These are phyloP conservation scores for Orchesella cincta DNA, from an alignment of 1,140 invertebrate species.

Conservation along the genomic window DNA sequence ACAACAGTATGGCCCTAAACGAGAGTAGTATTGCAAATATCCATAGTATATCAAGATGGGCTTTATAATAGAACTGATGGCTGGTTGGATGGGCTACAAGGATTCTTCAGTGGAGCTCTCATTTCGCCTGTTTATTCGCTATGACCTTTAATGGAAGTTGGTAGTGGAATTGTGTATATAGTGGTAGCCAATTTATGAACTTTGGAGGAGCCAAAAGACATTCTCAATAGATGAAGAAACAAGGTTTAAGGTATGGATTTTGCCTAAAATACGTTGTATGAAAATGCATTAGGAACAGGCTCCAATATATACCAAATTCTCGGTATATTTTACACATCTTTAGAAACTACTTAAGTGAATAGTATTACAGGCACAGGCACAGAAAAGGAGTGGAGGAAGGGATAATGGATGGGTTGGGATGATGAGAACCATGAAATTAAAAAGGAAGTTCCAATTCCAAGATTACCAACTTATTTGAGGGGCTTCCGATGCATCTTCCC, in stretches of 20 bases:
- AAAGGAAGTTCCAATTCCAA: slow-evolving; percentile 30
- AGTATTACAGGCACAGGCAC: background rate
- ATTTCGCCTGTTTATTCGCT: too few relatives aligned
- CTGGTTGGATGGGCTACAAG: too few relatives aligned
- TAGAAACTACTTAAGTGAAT: background rate
- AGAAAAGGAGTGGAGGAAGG: slow-evolving; percentile 16
- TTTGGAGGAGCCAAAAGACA: too few relatives aligned
- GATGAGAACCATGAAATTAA: slow-evolving; percentile 30
- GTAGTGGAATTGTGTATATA: too few relatives aligned
- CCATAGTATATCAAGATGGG: too few relatives aligned
- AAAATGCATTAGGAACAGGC: background rate
- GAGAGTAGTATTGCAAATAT: too few relatives aligned
- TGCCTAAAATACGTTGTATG: background rate
- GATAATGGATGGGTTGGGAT: slow-evolving; percentile 10
- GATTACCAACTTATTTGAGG: slow-evolving; percentile 5
- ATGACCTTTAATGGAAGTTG: too few relatives aligned
- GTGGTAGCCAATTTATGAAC: too few relatives aligned
- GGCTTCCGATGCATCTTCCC: slow-evolving; percentile 2
- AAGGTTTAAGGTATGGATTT: background rate
- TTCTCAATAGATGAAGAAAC: too few relatives aligned
- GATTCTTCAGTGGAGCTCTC: too few relatives aligned
- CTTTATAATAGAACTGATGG: too few relatives aligned
- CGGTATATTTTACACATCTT: background rate
- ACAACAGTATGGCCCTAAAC: too few relatives aligned
- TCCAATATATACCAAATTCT: background rate